Conservation (phyloP, 2,797 vertebrate genomes). For the Phaenicophaeus curvirostris region DNA sequence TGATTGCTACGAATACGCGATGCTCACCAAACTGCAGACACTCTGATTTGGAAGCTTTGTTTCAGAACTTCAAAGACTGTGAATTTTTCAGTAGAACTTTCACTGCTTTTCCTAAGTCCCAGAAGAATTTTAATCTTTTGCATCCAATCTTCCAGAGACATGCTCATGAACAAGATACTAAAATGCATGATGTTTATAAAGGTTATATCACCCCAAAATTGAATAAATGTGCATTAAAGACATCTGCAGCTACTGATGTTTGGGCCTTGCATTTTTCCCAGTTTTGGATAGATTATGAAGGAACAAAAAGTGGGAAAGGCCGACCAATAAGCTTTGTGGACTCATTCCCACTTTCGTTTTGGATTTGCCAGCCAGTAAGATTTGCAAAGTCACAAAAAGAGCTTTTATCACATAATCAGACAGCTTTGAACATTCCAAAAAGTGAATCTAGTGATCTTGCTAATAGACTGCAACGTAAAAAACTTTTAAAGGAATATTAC, state of each 20-base stretch:
- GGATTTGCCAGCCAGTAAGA: conserved; percentile 91
- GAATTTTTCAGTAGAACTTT: conserved; percentile 88
- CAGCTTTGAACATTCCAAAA: conserved; percentile 75
- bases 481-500: conserved; percentile 93
- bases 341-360: conserved; percentile 93
- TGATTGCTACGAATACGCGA: conserved; percentile 95
- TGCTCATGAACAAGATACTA: conserved; percentile 93
- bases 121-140: conserved; percentile 81
- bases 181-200: conserved; percentile 91
- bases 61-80: conserved; percentile 91
- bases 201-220: conserved; percentile 84
- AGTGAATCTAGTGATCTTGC: conserved; percentile 87
- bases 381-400: conserved; percentile 85
- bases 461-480: conserved; percentile 88
- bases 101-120: conserved; percentile 81
- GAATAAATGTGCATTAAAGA: conserved; percentile 86
- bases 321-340: conserved; percentile 93
- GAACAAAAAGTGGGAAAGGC: conserved; percentile 87
- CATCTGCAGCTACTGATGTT: conserved; percentile 89
- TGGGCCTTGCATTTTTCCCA: conserved; percentile 95
- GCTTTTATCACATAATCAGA: conserved; percentile 53
- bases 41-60: conserved; percentile 90
- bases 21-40: conserved; percentile 90
- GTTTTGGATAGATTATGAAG: conserved; percentile 98
- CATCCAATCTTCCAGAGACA: conserved; percentile 92